A percentile compares a stretch with the other conserved stretches of the same genome.
phyloP scores from a whole-genome alignment of 1,140 invertebrate species.

The Sinella curviseta region DNA sequence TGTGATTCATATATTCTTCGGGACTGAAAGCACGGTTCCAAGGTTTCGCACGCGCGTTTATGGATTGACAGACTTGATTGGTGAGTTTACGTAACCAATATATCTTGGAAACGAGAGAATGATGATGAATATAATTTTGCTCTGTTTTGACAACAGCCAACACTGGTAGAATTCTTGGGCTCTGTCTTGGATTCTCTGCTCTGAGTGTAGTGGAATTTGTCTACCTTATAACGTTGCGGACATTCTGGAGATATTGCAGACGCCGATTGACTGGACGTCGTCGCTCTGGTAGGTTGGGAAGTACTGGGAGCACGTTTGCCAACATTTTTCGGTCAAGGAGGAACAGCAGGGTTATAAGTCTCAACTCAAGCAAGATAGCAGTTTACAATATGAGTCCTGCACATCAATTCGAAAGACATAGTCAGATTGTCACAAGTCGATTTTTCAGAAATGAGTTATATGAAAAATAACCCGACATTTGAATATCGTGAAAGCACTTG shows the following conservation, averaged over 20 bases:
- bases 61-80: not conserved
- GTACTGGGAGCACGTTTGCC: not conserved
- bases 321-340: not conserved
- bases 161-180: not conserved
- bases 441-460: too few relatives aligned
- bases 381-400: too few relatives aligned
- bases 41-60: not conserved
- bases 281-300: not conserved
- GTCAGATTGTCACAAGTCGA: too few relatives aligned
- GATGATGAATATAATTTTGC: not conserved
- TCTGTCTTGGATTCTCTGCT: not conserved
- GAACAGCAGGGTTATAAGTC: not conserved
- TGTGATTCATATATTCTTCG: conserved; percentile 17
- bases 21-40: not conserved
- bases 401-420: too few relatives aligned
- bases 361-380: not conserved
- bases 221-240: not conserved
- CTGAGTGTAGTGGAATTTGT: not conserved
- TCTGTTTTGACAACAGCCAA: not conserved
- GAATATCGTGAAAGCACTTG: too few relatives aligned
- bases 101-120: not conserved
- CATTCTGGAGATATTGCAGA: not conserved
- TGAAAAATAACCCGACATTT: too few relatives aligned
- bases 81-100: not conserved
- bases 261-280: not conserved